Conservation (phyloP, 2,113 vertebrate species). For the Uria aalge region DNA sequence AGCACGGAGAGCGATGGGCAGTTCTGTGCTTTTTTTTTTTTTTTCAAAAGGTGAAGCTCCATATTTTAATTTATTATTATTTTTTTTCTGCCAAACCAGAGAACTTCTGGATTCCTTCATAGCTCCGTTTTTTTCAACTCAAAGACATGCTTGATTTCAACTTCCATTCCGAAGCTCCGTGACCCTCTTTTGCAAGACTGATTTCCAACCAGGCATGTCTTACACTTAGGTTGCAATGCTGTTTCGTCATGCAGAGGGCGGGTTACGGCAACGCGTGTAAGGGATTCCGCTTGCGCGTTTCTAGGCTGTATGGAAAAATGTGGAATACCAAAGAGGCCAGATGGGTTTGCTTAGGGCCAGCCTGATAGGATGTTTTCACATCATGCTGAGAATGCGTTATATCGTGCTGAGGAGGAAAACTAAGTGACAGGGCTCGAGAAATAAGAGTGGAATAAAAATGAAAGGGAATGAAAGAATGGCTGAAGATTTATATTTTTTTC, state of each 20-base stretch:
- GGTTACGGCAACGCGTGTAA: background rate
- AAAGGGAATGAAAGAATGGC: background rate
- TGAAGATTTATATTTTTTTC: background rate
- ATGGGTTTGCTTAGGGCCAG: background rate
- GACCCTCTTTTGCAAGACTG: background rate
- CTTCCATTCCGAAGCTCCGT: background rate
- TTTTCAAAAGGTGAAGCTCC: background rate
- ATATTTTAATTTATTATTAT: background rate
- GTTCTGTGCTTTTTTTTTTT: background rate
- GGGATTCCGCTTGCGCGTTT: background rate
- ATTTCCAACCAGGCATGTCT: background rate
- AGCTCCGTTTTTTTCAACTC: background rate
- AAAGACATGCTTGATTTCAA: background rate
- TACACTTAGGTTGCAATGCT: background rate
- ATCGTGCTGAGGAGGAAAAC: background rate
- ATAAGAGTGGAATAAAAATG: background rate
- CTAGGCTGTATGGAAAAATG: background rate
- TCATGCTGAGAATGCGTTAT: background rate
- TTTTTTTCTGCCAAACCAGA: background rate
- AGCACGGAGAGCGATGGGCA: background rate
- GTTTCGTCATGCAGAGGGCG: background rate
- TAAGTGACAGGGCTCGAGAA: background rate
- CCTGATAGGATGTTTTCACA: background rate
- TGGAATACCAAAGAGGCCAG: background rate
- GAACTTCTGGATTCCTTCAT: background rate